Percentiles rank a stretch among this genome's conserved stretches.
Evolutionary conservation across 2,888 invertebrate species (phyloP).

Genomic region (Drosophila flavopinicola): DNA sequence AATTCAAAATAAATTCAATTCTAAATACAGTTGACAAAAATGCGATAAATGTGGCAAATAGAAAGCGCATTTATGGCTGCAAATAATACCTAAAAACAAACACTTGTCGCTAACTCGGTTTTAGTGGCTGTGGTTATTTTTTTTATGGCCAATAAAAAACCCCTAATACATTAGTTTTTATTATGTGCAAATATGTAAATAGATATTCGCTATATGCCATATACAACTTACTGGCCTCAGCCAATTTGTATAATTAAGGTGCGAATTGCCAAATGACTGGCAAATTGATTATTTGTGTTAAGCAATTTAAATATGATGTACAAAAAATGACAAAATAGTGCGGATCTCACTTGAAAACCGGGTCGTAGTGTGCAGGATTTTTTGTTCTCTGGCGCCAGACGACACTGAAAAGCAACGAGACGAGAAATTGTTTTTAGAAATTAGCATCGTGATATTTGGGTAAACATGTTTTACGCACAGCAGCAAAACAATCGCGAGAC

Average conservation of each 20-base stretch:
- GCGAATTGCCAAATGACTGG: slow-evolving; percentile 41
- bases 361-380: slow-evolving; percentile 54
- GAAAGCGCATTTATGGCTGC: background rate
- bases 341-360: slow-evolving; percentile 53
- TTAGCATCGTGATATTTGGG: background rate
- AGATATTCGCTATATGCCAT: background rate
- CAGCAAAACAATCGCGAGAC: slow-evolving; percentile 63
- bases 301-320: background rate
- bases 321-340: background rate
- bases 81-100: slow-evolving; percentile 2
- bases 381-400: slow-evolving; percentile 60
- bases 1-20: background rate
- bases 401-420: slow-evolving; percentile 50
- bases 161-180: slow-evolving; percentile 16
- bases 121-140: background rate
- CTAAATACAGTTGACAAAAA: background rate
- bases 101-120: background rate
- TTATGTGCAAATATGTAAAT: slow-evolving; percentile 24
- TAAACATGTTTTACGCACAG: slow-evolving; percentile 57
- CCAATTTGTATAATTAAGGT: slow-evolving; percentile 35
- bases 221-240: slow-evolving; percentile 1
- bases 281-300: background rate
- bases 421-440: background rate
- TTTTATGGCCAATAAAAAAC: slow-evolving; percentile 15
- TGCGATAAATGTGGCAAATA: slow-evolving; percentile 5